These are phyloP conservation scores for Hiodon tergisus DNA, from an alignment of 2,113 vertebrate genomes.

Conservation along the genomic window DNA sequence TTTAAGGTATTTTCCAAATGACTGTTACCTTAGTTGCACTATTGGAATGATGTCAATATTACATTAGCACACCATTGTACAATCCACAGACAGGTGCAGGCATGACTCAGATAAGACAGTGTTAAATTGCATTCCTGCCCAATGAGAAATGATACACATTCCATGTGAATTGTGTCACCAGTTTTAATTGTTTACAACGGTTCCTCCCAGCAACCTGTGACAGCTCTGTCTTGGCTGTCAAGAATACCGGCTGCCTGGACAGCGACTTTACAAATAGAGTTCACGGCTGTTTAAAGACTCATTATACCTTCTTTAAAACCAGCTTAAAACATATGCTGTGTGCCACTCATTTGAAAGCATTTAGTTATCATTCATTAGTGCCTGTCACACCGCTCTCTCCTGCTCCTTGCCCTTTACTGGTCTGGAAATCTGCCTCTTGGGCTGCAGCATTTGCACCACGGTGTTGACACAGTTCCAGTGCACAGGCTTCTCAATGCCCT, in stretches of 20 bases:
- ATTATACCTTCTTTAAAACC: neutral
- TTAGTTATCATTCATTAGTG: neutral
- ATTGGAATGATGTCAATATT: neutral
- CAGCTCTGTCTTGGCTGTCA: no score
- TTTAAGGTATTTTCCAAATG: neutral
- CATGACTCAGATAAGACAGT: constrained; percentile 30
- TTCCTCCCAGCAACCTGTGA: neutral
- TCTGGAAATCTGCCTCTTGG: neutral
- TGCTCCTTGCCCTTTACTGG: neutral
- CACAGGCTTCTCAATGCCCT: neutral
- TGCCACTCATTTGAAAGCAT: neutral
- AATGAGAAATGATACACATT: constrained; percentile 49
- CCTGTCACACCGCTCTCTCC: neutral
- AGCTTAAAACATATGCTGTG: neutral
- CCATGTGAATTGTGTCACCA: constrained; percentile 20
- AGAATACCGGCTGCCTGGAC: no score
- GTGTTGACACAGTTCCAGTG: neutral
- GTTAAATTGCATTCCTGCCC: constrained; percentile 46
- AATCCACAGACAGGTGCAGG: constrained; percentile 27
- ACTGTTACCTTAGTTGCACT: neutral
- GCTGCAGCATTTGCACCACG: neutral
- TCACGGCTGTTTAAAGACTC: neutral
- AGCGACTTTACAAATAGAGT: no score
- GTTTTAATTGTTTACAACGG: constrained; percentile 27
- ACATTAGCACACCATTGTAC: neutral